Evolutionary conservation across 2,113 vertebrate species (phyloP), one percentile per base, ranked within the genome.

Genomic region (Pimephales promelas): DNA sequence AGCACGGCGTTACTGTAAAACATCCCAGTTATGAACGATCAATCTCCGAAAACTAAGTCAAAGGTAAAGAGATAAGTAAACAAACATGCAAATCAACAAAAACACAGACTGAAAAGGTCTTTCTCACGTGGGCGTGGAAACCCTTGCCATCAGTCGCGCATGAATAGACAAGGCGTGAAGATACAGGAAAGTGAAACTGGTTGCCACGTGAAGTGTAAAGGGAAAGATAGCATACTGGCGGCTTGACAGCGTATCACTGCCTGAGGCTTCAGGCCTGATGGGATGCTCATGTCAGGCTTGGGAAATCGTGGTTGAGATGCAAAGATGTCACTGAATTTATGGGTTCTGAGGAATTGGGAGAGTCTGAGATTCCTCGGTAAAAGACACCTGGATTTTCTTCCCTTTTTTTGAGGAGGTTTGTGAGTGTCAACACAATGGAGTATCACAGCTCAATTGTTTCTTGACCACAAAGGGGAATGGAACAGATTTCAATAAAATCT

Each of bases 341-440:
- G 66, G 24, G 22, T 78, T 79, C 76, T 79, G 22, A 45, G 14
- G 56, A 78, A 78, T 26, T 78, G 56, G 34, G 56, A 56, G 20
- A 14, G 22, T 16, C 20, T 34, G 52, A 76, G 68, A 45, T 43
- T 43, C 40, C 22, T 16, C 26, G 68, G 47, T 72, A 72, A 47
- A 71, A 73, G 36, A 47, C 59, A 72, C 20, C 36, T 47, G 40
- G 11, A 24, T 71, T 71, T 28, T 28, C 28, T 28, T 28, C 28
- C 2, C 28, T 28, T 20, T 4, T 5, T 22, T 22, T 5, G 18
- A 22, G 5, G 5, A 59, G 3, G 4, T 13, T 70, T 40, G 20
- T 40, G 34, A n/a, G 36, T 68, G 18, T 68, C 64, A 68, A 68
- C 34, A 10, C 64, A 22, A 31, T 40, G 34, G 3, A 36, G 34